Percentiles rank a stretch among this genome's conserved stretches.
Conservation (phyloP, 2,113 vertebrate species). For the Camarhynchus parvulus region DNA sequence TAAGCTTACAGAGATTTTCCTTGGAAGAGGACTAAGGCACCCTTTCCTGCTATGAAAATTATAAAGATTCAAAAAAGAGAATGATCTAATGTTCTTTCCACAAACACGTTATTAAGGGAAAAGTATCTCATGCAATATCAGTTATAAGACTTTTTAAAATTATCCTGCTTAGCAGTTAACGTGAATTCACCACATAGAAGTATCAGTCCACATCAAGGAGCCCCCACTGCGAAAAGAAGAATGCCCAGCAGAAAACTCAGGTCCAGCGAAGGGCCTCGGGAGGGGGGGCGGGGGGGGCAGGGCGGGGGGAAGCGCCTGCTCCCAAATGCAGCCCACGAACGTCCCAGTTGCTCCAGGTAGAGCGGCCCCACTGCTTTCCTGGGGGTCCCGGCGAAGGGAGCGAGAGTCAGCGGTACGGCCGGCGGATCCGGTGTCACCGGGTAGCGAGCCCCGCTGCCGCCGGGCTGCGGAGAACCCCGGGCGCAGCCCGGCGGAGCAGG, state of each 20-base stretch:
- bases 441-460: too few relatives aligned
- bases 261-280: not conserved
- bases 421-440: too few relatives aligned
- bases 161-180: not conserved
- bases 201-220: not conserved
- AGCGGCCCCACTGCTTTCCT: too few relatives aligned
- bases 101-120: not conserved
- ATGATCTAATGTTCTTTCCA: not conserved
- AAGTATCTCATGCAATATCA: not conserved
- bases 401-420: not conserved
- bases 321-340: not conserved
- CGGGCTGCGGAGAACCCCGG: rapidly evolving
- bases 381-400: not conserved
- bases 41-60: not conserved
- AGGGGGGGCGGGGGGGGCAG: too few relatives aligned
- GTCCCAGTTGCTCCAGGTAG: not conserved
- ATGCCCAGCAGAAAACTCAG: not conserved
- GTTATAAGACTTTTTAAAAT: not conserved
- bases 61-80: not conserved
- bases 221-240: not conserved
- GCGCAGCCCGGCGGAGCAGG: rapidly evolving
- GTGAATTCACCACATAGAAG: not conserved
- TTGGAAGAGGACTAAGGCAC: not conserved
- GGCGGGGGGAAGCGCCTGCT: not conserved
- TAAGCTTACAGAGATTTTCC: not conserved